These are phyloP conservation scores for Lordiphosa clarofinis DNA, from an alignment of 1,140 invertebrate species.

Conservation along the genomic window DNA sequence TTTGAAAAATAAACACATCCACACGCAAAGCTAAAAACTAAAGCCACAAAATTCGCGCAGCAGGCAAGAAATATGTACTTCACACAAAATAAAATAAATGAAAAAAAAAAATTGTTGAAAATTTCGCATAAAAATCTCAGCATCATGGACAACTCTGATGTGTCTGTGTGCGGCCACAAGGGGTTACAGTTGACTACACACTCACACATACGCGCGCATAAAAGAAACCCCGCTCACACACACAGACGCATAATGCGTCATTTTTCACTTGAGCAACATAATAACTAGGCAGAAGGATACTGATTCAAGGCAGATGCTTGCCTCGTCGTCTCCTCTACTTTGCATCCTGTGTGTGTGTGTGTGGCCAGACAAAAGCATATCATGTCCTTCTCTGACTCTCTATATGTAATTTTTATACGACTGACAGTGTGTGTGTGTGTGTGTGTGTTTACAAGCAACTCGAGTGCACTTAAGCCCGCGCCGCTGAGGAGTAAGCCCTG, in stretches of 20 bases:
- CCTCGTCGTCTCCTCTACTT: conserved; percentile 1
- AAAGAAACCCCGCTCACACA: not conserved
- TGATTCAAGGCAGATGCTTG: conserved; percentile 11
- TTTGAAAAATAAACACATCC: conserved; percentile 10
- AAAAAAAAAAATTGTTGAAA: conserved; percentile 33
- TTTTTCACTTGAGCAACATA: conserved; percentile 66
- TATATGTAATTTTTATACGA: conserved; percentile 19
- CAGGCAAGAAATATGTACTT: conserved; percentile 29
- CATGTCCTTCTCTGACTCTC: conserved; percentile 43
- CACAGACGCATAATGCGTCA: conserved; percentile 58
- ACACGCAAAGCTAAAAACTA: conserved; percentile 37
- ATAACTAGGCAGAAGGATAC: conserved; percentile 25
- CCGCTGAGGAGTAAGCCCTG: conserved; percentile 47
- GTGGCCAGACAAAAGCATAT: conserved; percentile 64
- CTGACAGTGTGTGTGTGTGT: conserved; percentile 15
- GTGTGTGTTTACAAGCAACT: conserved; percentile 42
- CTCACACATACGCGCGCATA: conserved; percentile 18
- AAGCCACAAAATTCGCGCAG: conserved; percentile 51
- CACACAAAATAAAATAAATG: conserved; percentile 7
- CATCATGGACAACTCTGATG: conserved; percentile 1
- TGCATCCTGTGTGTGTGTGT: conserved; percentile 29
- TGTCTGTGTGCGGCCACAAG: conserved; percentile 35
- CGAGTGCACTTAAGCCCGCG: conserved; percentile 71
- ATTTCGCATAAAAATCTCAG: conserved; percentile 53
- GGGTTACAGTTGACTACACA: conserved; percentile 52